Percentiles rank a stretch among this genome's conserved stretches.
phyloP scores from a whole-genome alignment of 2,113 vertebrate species.

The Trematocara zebra region DNA sequence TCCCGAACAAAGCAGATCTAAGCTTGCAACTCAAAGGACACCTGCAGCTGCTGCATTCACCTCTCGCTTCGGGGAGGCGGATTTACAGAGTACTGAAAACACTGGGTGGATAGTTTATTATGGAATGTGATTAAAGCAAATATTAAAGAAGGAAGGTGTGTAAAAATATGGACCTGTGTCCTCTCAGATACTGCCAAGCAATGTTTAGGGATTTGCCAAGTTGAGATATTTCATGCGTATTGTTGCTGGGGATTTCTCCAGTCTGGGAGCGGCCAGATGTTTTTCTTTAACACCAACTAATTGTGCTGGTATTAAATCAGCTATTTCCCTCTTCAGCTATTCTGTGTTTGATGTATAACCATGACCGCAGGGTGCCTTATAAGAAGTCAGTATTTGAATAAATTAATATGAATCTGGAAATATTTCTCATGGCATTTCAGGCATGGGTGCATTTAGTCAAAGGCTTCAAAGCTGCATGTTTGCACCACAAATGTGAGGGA shows the following conservation, averaged over 20 bases:
- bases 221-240: conserved; percentile 40
- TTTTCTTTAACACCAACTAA: conserved; percentile 29
- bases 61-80: conserved; percentile 22
- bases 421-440: conserved; percentile 61
- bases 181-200: conserved; percentile 30
- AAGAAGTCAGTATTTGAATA: conserved; percentile 54
- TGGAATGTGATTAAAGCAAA: conserved; percentile 26
- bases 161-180: conserved; percentile 2
- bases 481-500: conserved; percentile 45
- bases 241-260: conserved; percentile 56
- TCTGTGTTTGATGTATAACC: conserved; percentile 68
- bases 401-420: conserved; percentile 66
- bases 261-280: conserved; percentile 39
- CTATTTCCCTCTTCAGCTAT: conserved; percentile 40
- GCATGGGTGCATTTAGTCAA: conserved; percentile 15
- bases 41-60: conserved; percentile 49
- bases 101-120: conserved; percentile 1
- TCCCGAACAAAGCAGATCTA: conserved; percentile 29
- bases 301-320: conserved; percentile 49
- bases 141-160: not conserved
- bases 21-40: conserved; percentile 38
- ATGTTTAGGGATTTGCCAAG: conserved; percentile 45
- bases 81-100: conserved; percentile 40
- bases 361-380: conserved; percentile 49
- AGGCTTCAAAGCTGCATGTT: conserved; percentile 50